Evolutionary conservation across 30 jellyfish, hydroid and myxozoan species (phyloP).

Genomic region (Phacellophora camtschatica): DNA sequence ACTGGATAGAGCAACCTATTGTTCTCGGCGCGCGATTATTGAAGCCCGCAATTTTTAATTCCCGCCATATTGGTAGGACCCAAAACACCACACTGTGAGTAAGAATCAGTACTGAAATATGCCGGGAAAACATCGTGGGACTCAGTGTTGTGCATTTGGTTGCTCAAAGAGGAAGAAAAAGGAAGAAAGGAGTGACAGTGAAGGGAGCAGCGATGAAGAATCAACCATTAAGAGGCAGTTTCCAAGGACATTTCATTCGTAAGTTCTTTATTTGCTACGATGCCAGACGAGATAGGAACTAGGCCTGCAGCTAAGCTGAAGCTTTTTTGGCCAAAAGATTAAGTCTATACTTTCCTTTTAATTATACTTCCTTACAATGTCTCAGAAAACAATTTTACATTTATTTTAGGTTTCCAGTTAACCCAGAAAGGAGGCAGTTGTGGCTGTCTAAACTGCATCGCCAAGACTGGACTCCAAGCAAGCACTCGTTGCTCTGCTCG

Average conservation of each 20-base stretch:
- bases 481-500: slow-evolving; percentile 26
- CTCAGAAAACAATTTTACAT: neutral
- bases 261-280: no score
- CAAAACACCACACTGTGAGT: neutral
- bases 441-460: slow-evolving; percentile 2
- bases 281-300: no score
- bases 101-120: neutral
- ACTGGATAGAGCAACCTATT: slow-evolving; percentile 6
- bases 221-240: neutral
- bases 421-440: neutral
- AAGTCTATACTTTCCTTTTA: neutral
- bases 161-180: neutral
- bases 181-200: slow-evolving; percentile 3
- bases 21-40: neutral
- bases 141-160: slow-evolving; percentile 11
- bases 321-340: neutral
- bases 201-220: slow-evolving; percentile 23
- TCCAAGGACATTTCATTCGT: slow-evolving; percentile 30
- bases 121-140: neutral
- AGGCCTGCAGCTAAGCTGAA: no score
- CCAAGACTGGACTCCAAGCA: slow-evolving; percentile 35
- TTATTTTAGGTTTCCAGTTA: neutral
- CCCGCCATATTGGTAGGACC: slow-evolving; percentile 6
- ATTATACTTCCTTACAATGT: neutral
- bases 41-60: neutral